These are phyloP conservation scores for Drosophila differens DNA, from an alignment of 2,888 invertebrate species.

Conservation along the genomic window DNA sequence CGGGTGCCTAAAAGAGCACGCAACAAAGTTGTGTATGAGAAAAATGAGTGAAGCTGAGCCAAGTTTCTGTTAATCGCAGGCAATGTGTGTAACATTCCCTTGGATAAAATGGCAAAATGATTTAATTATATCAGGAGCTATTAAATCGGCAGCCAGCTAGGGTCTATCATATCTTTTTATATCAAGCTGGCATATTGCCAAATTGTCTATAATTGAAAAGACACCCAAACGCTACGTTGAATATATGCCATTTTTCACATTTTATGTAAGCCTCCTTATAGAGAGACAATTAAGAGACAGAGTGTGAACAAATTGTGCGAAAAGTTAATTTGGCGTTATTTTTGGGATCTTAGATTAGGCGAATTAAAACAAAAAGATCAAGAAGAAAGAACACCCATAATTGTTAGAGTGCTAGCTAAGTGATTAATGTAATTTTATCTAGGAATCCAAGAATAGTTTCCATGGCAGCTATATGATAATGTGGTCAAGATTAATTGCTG, in stretches of 20 bases:
- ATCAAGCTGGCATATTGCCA: neutral
- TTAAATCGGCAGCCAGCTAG: neutral
- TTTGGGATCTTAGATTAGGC: too few species aligned
- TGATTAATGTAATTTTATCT: neutral
- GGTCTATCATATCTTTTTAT: neutral
- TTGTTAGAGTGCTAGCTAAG: neutral
- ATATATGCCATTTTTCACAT: neutral
- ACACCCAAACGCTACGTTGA: neutral
- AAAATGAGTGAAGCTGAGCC: neutral
- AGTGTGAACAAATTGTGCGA: neutral
- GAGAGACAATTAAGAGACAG: neutral
- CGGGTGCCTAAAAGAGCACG: neutral
- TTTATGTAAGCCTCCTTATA: neutral
- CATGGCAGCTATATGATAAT: neutral
- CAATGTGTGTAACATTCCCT: neutral
- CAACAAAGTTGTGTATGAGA: slow-evolving; percentile 6
- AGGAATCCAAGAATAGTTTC: neutral
- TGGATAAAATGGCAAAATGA: neutral
- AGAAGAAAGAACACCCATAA: neutral
- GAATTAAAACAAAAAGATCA: neutral
- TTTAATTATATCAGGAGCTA: neutral
- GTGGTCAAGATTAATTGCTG: too few species aligned
- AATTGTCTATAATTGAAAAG: neutral
- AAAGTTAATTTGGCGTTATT: neutral
- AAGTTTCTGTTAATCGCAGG: neutral